These are phyloP conservation scores for Tokudaia muenninki DNA, from an alignment of 2,797 vertebrate species.

Conservation along the genomic window DNA sequence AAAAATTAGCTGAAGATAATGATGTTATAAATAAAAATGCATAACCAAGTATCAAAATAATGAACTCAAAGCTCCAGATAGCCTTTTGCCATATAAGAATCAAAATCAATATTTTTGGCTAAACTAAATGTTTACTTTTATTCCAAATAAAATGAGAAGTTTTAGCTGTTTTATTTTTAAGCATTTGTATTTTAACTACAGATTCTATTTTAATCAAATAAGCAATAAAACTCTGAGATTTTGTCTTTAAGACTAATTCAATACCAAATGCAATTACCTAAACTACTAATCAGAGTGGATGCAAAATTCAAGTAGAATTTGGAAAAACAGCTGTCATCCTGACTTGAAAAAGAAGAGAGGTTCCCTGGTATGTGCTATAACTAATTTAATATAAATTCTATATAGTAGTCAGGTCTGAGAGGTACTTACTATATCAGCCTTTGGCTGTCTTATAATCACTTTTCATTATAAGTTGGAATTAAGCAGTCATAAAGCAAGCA, in stretches of 20 bases:
- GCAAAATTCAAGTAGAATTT: slow-evolving; percentile 66
- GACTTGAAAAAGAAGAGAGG: slow-evolving; percentile 36
- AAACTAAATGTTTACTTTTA: background rate
- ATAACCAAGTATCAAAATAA: background rate
- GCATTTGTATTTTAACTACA: background rate
- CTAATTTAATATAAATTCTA: slow-evolving; percentile 80
- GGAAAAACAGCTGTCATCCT: slow-evolving; percentile 32
- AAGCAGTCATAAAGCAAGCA: slow-evolving; percentile 82
- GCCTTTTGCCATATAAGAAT: background rate
- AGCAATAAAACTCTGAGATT: background rate
- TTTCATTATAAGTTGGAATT: slow-evolving; percentile 86
- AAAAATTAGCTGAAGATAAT: background rate
- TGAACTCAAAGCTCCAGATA: background rate
- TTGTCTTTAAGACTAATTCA: slow-evolving; percentile 5
- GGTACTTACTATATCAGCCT: slow-evolving; percentile 80
- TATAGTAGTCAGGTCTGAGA: slow-evolving; percentile 78
- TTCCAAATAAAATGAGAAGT: background rate
- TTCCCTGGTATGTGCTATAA: slow-evolving; percentile 61
- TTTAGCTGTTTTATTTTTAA: background rate
- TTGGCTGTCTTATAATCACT: slow-evolving; percentile 79
- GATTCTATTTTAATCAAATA: slow-evolving; percentile 49
- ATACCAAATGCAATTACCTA: background rate
- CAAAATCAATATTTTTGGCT: background rate
- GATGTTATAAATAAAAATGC: background rate
- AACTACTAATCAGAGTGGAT: background rate